Conservation (phyloP, 2,113 vertebrate species). For the Myotis davidii region DNA sequence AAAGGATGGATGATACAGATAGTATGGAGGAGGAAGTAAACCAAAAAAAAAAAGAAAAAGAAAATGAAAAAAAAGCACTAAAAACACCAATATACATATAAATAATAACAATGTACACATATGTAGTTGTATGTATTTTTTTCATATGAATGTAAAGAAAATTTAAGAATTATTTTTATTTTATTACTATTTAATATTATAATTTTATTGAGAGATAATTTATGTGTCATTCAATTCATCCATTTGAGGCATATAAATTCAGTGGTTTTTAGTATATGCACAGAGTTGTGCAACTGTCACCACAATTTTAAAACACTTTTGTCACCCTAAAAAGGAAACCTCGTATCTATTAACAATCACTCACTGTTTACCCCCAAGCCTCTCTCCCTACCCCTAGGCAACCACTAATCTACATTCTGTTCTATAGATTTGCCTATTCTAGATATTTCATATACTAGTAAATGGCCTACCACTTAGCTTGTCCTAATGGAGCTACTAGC, state of each 20-base stretch:
- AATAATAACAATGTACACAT: not conserved
- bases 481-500: not conserved
- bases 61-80: not conserved
- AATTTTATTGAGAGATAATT: not conserved
- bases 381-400: not conserved
- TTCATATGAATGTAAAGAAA: not conserved
- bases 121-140: not conserved
- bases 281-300: not conserved
- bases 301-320: constrained; percentile 29
- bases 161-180: constrained; percentile 1
- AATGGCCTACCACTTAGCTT: not conserved
- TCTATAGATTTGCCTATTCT: not conserved
- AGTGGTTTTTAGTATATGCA: not conserved
- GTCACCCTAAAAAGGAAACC: not conserved
- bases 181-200: not conserved
- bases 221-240: not conserved
- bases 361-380: not conserved
- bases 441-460: not conserved
- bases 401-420: not conserved
- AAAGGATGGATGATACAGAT: not conserved
- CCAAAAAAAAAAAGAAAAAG: constrained; percentile 20
- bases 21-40: not conserved
- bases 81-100: not conserved
- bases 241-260: not conserved
- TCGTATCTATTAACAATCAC: not conserved